Conservation (phyloP, 1,140 invertebrate genomes). For the Drosophila pallidifrons region DNA sequence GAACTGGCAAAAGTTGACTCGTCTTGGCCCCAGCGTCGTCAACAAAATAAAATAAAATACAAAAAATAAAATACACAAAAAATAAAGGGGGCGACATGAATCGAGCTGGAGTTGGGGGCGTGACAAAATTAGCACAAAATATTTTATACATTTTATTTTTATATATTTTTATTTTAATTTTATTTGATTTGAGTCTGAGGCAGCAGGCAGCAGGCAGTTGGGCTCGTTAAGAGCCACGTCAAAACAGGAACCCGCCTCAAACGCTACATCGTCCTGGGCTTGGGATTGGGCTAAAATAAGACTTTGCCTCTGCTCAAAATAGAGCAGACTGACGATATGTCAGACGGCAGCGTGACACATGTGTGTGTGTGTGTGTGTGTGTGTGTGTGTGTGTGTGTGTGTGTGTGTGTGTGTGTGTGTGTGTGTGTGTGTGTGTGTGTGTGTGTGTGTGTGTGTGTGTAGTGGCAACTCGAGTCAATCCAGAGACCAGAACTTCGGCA, state of each 20-base stretch:
- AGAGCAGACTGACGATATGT: slow-evolving; percentile 33
- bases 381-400: too few species aligned
- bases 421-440: too few species aligned
- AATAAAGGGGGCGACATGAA: neutral
- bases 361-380: neutral
- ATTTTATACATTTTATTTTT: slow-evolving; percentile 67
- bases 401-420: too few species aligned
- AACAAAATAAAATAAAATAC: neutral
- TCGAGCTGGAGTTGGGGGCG: slow-evolving; percentile 4
- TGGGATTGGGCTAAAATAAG: slow-evolving; percentile 22
- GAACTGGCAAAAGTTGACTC: slow-evolving; percentile 77
- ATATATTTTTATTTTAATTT: slow-evolving; percentile 37
- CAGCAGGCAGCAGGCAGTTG: neutral
- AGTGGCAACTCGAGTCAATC: slow-evolving; percentile 33
- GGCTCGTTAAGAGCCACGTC: slow-evolving; percentile 19
- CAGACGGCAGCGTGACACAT: slow-evolving; percentile 28
- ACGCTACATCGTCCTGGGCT: neutral
- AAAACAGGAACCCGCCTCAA: neutral
- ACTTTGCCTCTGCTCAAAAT: slow-evolving; percentile 19
- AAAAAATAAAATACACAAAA: neutral
- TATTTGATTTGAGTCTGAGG: slow-evolving; percentile 14
- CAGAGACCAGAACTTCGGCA: slow-evolving; percentile 15
- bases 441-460: too few species aligned
- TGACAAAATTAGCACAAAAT: slow-evolving; percentile 79
- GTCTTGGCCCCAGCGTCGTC: slow-evolving; percentile 46